Conservation (phyloP, 1,140 invertebrate genomes). For the Drosophila orena region DNA sequence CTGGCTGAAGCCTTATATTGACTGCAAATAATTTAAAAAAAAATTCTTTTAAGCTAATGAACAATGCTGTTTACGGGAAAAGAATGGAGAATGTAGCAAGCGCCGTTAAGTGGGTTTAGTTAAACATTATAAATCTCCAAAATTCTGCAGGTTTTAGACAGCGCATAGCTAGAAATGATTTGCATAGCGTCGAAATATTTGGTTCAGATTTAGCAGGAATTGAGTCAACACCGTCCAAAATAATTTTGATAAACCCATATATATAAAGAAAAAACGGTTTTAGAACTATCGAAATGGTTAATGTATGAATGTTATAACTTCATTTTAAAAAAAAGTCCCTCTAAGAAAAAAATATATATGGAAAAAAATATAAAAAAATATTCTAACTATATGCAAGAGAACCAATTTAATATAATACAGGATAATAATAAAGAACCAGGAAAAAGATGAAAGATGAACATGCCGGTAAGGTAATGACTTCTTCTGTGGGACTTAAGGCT, state of each 20-base stretch:
- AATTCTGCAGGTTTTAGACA: conserved; percentile 9
- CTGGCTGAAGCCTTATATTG: not conserved
- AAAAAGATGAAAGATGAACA: not conserved
- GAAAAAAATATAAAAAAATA: too few species aligned
- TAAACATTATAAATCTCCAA: not conserved
- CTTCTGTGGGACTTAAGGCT: not conserved
- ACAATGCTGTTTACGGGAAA: not conserved
- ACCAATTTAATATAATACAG: not conserved
- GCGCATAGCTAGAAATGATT: conserved; percentile 5
- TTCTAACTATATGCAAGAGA: not conserved
- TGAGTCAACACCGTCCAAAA: too few species aligned
- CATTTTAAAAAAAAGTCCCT: too few species aligned
- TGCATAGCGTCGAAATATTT: too few species aligned
- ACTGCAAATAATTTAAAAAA: conserved; percentile 2
- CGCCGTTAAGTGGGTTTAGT: not conserved
- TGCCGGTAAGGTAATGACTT: not conserved
- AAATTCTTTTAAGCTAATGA: not conserved
- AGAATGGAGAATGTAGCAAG: not conserved
- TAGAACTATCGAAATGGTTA: too few species aligned
- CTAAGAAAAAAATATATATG: too few species aligned
- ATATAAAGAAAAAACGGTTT: too few species aligned
- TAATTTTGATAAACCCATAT: too few species aligned
- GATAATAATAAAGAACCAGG: not conserved
- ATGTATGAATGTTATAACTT: too few species aligned
- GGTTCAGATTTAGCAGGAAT: too few species aligned